A percentile compares a stretch with the other conserved stretches of the same genome.
Conservation (phyloP, 2,797 vertebrate genomes). For the Fistularia tabacaria region DNA sequence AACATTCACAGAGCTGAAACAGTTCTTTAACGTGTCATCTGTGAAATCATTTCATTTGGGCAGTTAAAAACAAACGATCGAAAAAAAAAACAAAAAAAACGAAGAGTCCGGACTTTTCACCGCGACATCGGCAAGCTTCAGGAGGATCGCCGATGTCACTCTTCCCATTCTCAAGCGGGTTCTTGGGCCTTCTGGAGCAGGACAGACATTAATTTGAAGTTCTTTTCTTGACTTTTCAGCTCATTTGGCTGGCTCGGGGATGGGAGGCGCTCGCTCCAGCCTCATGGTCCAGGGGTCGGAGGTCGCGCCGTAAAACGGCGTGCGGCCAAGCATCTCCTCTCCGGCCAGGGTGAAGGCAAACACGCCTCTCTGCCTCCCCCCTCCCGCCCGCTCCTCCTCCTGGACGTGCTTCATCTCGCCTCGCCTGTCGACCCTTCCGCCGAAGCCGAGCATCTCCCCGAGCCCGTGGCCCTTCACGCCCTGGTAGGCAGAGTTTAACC, state of each 20-base stretch:
- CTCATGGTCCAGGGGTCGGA: constrained; percentile 89
- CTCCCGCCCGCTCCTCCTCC: constrained; percentile 82
- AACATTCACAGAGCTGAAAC: constrained; percentile 44
- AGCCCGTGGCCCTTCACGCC: constrained; percentile 75
- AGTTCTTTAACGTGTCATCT: constrained; percentile 29
- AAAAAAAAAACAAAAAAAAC: not conserved
- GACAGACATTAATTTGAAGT: constrained; percentile 21
- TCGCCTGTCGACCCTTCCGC: constrained; percentile 68
- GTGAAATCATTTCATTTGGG: constrained; percentile 25
- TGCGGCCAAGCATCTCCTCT: constrained; percentile 81
- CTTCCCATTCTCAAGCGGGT: constrained; percentile 50
- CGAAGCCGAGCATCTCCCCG: constrained; percentile 72
- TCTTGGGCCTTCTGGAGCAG: constrained; percentile 53
- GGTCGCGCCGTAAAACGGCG: constrained; percentile 83
- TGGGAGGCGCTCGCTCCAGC: constrained; percentile 82
- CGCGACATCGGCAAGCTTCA: constrained; percentile 50
- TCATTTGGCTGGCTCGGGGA: constrained; percentile 88
- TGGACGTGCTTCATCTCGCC: constrained; percentile 77
- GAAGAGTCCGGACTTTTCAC: not conserved
- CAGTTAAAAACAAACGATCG: not conserved
- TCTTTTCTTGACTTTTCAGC: constrained; percentile 29
- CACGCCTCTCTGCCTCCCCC: constrained; percentile 82
- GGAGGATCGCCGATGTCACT: constrained; percentile 29
- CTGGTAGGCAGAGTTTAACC: constrained; percentile 55
- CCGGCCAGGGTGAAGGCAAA: constrained; percentile 88